Evolutionary conservation across 2,888 invertebrate genomes (phyloP).

Genomic region (Heteromurus nitidus): DNA sequence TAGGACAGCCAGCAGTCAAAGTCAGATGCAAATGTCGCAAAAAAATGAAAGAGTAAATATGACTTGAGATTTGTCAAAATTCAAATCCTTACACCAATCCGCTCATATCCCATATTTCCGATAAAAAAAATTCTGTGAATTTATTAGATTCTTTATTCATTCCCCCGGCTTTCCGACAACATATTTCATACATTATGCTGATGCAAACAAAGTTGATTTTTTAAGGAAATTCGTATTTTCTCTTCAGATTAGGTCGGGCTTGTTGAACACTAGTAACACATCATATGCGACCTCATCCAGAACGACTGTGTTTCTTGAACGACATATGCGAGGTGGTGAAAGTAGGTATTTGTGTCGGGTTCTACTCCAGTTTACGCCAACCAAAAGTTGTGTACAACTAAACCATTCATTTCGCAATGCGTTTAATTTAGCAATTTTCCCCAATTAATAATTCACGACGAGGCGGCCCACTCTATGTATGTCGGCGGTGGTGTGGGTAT

Average conservation of each 20-base stretch:
- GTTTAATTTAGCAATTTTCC: slow-evolving; percentile 17
- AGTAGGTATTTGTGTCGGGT: no score
- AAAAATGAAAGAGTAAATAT: slow-evolving; percentile 29
- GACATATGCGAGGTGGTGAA: no score
- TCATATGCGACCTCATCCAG: no score
- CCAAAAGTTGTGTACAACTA: no score
- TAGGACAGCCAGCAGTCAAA: slow-evolving; percentile 30
- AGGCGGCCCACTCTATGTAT: background rate
- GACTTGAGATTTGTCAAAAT: slow-evolving; percentile 21
- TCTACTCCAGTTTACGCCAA: no score
- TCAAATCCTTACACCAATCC: slow-evolving; percentile 25
- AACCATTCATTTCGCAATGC: no score
- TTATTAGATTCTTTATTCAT: slow-evolving; percentile 13
- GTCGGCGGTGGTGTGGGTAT: no score
- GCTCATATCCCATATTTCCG: background rate
- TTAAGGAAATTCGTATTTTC: background rate
- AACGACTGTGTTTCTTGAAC: no score
- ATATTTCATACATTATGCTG: background rate
- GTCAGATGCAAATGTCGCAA: slow-evolving; percentile 36
- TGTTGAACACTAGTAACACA: no score
- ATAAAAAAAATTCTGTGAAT: background rate
- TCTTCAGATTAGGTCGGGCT: no score
- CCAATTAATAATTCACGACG: slow-evolving; percentile 5
- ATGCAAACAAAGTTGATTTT: background rate
- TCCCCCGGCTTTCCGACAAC: background rate